Evolutionary conservation across 64 coral and sea anemone genomes (phyloP).

Genomic region (Cladopsammia gracilis): DNA sequence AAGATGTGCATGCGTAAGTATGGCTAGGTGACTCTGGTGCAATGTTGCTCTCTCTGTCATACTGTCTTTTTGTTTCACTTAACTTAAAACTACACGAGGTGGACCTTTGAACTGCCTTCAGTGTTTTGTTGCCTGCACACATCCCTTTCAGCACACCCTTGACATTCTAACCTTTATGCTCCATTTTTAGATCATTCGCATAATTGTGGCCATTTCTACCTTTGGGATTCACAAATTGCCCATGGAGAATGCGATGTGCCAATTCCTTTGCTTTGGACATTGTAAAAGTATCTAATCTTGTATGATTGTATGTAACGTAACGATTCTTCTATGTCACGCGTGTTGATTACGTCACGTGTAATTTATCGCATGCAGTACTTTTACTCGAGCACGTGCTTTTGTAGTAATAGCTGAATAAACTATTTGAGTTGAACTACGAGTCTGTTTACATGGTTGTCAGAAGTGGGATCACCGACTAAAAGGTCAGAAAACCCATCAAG

Average conservation of each 20-base stretch:
- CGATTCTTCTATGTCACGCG: too few species aligned
- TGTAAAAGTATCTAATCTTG: too few species aligned
- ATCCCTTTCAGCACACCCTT: constrained; percentile 55
- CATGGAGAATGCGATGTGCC: constrained; percentile 53
- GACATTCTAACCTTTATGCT: constrained; percentile 32
- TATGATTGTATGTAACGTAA: too few species aligned
- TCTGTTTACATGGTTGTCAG: too few species aligned
- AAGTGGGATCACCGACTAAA: too few species aligned
- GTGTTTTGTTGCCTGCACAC: constrained; percentile 67
- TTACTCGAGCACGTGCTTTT: too few species aligned
- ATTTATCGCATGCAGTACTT: too few species aligned
- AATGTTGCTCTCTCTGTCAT: constrained; percentile 37
- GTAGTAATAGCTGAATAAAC: too few species aligned
- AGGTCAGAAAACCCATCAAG: too few species aligned
- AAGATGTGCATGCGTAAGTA: constrained; percentile 22
- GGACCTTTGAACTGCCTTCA: constrained; percentile 41
- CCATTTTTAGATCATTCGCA: constrained; percentile 73
- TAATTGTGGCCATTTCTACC: constrained; percentile 66
- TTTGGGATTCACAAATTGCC: constrained; percentile 77
- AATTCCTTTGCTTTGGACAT: too few species aligned
- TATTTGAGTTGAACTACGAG: too few species aligned
- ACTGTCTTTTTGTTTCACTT: background rate
- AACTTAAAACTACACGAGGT: background rate
- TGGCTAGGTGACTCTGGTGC: constrained; percentile 52
- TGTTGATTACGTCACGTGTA: too few species aligned